Evolutionary conservation across 2,113 vertebrate species (phyloP).

Genomic region (Proteles cristata): DNA sequence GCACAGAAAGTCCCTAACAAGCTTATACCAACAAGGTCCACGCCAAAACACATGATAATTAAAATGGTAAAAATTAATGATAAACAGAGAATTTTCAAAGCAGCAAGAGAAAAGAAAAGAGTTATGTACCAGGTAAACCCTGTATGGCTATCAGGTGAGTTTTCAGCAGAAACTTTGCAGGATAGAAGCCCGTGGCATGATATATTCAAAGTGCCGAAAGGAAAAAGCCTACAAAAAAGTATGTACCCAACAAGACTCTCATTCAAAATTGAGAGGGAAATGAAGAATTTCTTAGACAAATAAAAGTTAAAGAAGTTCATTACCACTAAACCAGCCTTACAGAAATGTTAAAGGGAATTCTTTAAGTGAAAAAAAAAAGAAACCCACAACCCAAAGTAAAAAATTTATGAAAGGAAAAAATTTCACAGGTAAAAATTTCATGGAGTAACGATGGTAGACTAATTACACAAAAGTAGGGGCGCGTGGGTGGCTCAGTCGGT

Average conservation of each 20-base stretch:
- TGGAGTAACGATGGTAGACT: neutral
- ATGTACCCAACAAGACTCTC: neutral
- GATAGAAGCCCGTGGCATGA: neutral
- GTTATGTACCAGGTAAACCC: neutral
- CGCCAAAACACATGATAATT: neutral
- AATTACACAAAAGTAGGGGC: neutral
- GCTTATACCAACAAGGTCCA: neutral
- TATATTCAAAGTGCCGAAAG: neutral
- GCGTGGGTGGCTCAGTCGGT: too few relatives aligned
- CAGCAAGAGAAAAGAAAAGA: neutral
- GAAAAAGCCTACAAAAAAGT: neutral
- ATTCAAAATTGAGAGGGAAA: neutral
- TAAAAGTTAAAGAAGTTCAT: neutral
- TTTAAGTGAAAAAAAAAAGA: neutral
- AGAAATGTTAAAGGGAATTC: neutral
- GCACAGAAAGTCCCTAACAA: neutral
- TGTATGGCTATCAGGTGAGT: neutral
- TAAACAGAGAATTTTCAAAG: neutral
- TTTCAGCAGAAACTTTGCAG: neutral
- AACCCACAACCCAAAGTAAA: neutral
- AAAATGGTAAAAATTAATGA: neutral
- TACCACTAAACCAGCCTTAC: neutral
- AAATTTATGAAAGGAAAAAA: neutral
- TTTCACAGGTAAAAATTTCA: neutral
- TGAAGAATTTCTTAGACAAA: neutral